phyloP scores from a whole-genome alignment of 2,888 invertebrate genomes.

The Nematopogon swammerdamellus region DNA sequence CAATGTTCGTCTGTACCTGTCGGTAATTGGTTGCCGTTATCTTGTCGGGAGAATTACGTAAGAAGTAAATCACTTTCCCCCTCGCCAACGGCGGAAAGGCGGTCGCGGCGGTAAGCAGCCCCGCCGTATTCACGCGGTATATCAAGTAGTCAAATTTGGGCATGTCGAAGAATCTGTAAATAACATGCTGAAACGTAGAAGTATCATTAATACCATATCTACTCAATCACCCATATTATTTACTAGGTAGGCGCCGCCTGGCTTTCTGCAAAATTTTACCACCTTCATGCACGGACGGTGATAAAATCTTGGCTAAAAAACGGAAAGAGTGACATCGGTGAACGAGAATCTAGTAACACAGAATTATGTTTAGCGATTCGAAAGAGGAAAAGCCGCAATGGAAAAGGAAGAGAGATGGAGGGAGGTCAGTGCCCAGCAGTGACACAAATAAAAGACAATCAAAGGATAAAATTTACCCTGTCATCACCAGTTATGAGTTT shows the following conservation, averaged over 20 bases:
- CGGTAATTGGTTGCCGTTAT: conserved; percentile 60
- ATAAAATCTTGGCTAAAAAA: too few relatives aligned
- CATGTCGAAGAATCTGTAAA: conserved; percentile 34
- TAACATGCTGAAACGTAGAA: conserved; percentile 31
- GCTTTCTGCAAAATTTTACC: not conserved
- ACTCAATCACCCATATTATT: too few relatives aligned
- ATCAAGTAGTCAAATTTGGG: conserved; percentile 47
- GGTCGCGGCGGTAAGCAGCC: conserved; percentile 61
- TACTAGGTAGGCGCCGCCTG: not conserved
- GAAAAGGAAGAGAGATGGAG: too few relatives aligned
- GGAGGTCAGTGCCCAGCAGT: too few relatives aligned
- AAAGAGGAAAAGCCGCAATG: too few relatives aligned
- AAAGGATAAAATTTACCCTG: conserved; percentile 57
- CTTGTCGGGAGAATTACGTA: conserved; percentile 60
- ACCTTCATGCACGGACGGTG: too few relatives aligned
- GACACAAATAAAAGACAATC: too few relatives aligned
- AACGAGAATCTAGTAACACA: too few relatives aligned
- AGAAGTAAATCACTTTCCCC: conserved; percentile 73
- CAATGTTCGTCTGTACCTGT: too few relatives aligned
- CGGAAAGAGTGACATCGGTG: too few relatives aligned
- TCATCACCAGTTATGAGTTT: conserved; percentile 78
- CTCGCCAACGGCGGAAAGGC: conserved; percentile 60
- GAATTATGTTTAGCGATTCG: too few relatives aligned
- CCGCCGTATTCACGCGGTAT: conserved; percentile 60
- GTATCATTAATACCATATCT: too few relatives aligned